These are phyloP conservation scores for Melanostoma mellinum DNA, from an alignment of 2,888 invertebrate species.

Conservation along the genomic window DNA sequence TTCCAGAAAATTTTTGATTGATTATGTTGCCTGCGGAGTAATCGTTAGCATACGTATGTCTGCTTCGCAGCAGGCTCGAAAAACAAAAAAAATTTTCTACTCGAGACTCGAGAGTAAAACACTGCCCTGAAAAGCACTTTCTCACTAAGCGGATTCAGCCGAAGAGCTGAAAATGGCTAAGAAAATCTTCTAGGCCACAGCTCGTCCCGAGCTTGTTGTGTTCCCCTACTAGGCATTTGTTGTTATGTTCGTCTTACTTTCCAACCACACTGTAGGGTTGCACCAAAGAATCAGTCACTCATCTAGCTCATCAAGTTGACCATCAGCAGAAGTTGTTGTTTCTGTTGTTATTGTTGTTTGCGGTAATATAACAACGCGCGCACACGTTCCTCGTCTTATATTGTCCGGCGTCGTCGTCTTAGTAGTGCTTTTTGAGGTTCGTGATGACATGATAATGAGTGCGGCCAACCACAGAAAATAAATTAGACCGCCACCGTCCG, in stretches of 20 bases:
- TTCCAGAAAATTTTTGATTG: too few relatives aligned
- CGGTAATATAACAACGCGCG: constrained; percentile 56
- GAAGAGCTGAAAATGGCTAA: too few relatives aligned
- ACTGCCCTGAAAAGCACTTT: too few relatives aligned
- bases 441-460: constrained; percentile 76
- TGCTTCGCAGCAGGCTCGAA: too few relatives aligned
- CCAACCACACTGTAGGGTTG: constrained; percentile 23
- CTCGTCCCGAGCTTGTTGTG: too few relatives aligned
- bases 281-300: constrained; percentile 17
- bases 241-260: constrained; percentile 6
- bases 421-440: constrained; percentile 63
- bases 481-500: constrained; percentile 72
- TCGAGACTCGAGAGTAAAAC: too few relatives aligned
- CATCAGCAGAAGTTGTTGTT: constrained; percentile 38
- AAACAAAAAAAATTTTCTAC: too few relatives aligned
- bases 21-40: too few relatives aligned
- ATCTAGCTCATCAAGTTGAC: constrained; percentile 57
- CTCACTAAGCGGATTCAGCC: too few relatives aligned
- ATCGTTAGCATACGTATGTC: too few relatives aligned
- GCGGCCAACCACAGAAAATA: constrained; percentile 76
- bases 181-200: too few relatives aligned
- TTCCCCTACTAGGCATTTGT: too few relatives aligned
- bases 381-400: constrained; percentile 56
- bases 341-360: constrained; percentile 54
- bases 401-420: constrained; percentile 33